Conservation (phyloP, 2,888 invertebrate species). For the Heteropelma amictum region DNA sequence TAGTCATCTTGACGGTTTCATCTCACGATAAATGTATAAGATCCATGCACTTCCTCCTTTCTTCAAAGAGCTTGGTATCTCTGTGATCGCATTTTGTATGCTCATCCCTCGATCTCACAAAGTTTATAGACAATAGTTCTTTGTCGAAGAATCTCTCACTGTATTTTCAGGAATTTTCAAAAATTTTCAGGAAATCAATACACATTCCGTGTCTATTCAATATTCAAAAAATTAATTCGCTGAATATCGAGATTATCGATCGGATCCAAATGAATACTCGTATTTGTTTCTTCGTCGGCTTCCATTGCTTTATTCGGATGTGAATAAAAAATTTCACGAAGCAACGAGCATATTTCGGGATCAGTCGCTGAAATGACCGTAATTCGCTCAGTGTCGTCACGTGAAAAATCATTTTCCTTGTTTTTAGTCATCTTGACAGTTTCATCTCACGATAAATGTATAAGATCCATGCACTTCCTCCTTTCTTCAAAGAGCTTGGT, state of each 20-base stretch:
- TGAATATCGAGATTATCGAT: too few species aligned
- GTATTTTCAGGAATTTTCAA: too few species aligned
- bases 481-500: slow-evolving; percentile 11
- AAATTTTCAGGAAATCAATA: too few species aligned
- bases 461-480: slow-evolving; percentile 4
- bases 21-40: slow-evolving; percentile 14
- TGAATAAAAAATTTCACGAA: too few species aligned
- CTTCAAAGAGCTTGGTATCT: slow-evolving; percentile 25
- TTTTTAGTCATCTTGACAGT: not conserved
- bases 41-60: slow-evolving; percentile 10
- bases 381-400: slow-evolving; percentile 9
- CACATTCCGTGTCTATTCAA: too few species aligned
- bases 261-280: too few species aligned
- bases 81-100: slow-evolving; percentile 47
- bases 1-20: not conserved
- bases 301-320: too few species aligned
- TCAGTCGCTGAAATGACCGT: too few species aligned
- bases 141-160: slow-evolving; percentile 29
- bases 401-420: slow-evolving; percentile 20
- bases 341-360: too few species aligned
- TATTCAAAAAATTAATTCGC: too few species aligned
- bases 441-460: slow-evolving; percentile 15
- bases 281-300: too few species aligned
- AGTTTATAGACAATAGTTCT: slow-evolving; percentile 35
- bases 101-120: slow-evolving; percentile 49